phyloP scores from a whole-genome alignment of 2,797 vertebrate genomes.

The Acestrorhynchus altus region DNA sequence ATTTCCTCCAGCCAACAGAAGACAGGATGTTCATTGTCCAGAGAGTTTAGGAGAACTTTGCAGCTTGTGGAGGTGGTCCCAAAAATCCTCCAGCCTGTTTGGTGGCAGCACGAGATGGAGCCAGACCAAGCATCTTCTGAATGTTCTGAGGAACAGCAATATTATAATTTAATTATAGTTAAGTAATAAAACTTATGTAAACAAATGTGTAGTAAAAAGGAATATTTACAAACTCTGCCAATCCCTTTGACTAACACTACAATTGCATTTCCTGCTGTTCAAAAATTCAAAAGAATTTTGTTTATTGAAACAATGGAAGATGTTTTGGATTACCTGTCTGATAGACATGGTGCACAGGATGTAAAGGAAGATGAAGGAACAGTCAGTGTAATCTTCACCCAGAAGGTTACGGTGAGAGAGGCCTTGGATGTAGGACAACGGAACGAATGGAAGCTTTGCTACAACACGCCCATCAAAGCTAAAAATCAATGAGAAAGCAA shows the following conservation, averaged over 20 bases:
- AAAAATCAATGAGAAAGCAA: constrained; percentile 33
- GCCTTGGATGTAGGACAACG: constrained; percentile 95
- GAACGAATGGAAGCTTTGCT: constrained; percentile 94
- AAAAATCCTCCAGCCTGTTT: constrained; percentile 98
- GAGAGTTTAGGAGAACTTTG: constrained; percentile 89
- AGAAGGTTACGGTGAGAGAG: constrained; percentile 95
- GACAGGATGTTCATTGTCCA: neutral
- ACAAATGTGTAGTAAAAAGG: neutral
- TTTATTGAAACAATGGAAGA: neutral
- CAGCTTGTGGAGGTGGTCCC: constrained; percentile 94
- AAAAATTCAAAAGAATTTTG: too few species aligned
- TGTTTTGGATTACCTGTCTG: constrained; percentile 84
- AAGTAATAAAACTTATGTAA: neutral
- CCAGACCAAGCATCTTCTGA: constrained; percentile 97
- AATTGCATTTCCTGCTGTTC: too few species aligned
- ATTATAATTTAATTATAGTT: too few species aligned
- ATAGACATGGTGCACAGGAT: constrained; percentile 99
- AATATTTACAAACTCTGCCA: neutral
- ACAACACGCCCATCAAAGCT: constrained; percentile 98
- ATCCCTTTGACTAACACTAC: too few species aligned
- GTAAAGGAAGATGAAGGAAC: constrained; percentile 98
- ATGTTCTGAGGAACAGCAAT: constrained; percentile 86
- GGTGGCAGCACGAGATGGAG: constrained; percentile 95
- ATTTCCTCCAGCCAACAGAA: neutral
- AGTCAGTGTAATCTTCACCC: constrained; percentile 97